phyloP scores from a whole-genome alignment of 2,113 vertebrate species.

The Pterophyllum scalare region DNA sequence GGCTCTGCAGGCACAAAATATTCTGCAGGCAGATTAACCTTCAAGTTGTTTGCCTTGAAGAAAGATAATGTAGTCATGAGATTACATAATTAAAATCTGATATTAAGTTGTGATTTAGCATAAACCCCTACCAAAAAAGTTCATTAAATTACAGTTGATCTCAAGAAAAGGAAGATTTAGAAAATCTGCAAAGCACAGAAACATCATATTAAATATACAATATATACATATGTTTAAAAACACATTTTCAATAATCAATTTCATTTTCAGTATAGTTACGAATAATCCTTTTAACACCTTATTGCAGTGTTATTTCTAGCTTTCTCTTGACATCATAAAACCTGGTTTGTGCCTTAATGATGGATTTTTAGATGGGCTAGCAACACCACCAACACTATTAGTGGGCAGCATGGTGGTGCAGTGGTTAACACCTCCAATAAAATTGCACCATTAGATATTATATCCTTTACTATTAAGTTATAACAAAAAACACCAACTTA shows the following conservation, averaged over 20 bases:
- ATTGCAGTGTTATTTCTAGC: not conserved
- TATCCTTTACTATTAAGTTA: too few species aligned
- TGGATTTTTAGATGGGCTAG: not conserved
- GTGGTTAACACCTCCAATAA: not conserved
- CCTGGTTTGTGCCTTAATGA: not conserved
- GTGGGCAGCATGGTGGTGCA: not conserved
- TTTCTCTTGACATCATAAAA: not conserved
- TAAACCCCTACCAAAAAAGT: not conserved
- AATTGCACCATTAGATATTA: too few species aligned
- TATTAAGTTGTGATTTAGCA: slow-evolving; percentile 31
- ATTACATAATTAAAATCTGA: slow-evolving; percentile 57
- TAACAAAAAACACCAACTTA: too few species aligned
- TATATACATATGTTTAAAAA: not conserved
- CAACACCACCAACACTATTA: not conserved
- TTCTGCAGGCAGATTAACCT: slow-evolving; percentile 77
- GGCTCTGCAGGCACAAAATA: slow-evolving; percentile 73
- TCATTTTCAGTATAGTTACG: not conserved
- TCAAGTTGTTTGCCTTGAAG: slow-evolving; percentile 74
- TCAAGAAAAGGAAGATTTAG: not conserved
- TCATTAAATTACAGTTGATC: not conserved
- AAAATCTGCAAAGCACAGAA: not conserved
- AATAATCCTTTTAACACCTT: not conserved
- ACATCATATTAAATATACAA: not conserved
- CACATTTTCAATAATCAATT: not conserved
- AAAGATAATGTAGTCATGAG: slow-evolving; percentile 29